Evolutionary conservation across 2,797 vertebrate species (phyloP), one percentile per base, ranked within the genome.

Genomic region (Cichlasoma orientale): DNA sequence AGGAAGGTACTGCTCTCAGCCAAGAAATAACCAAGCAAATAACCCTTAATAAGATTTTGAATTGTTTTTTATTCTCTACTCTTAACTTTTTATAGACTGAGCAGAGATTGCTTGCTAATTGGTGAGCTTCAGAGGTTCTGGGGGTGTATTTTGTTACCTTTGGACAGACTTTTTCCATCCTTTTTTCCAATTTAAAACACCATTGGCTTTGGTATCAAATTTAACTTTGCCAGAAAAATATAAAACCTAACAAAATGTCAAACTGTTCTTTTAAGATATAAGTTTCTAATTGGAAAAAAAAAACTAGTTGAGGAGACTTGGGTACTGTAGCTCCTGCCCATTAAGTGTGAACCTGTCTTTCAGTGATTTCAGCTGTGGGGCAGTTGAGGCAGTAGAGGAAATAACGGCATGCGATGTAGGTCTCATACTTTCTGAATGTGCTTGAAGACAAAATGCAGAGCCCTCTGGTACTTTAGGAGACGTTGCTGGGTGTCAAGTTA

Each of bases 401-500:
- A 93, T 87, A 91, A 86, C 70, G 54, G 84, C 80, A 78, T 75
- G 66, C 89, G 87, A 89, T 91, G 82, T 83, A 84, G 69, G 69
- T 88, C 85, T 90, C 88, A 89, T 91, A 83, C 90, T 93, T 89
- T 86, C 83, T 90, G 70, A 77, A 84, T 90, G 75, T 91, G 88
- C 79, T 86, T 68, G 79, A 89, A 88, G 92, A 92, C 80, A 88
- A 82, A 92, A 91, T 80, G 75, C 80, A 74, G 74, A 89, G 82
- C 80, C 70, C 81, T 82, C 66, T 63, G 10, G 47, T 77, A 68
- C 89, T 92, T 94, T 93, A 89, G 83, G 85, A 93, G 87, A 92
- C 84, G 87, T 89, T 88, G 80, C 75, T 70, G 72, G 85, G 84
- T 89, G 86, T 86, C 78, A 86, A 80, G 70, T 88, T 91, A 91